phyloP scores from a whole-genome alignment of 2,113 vertebrate genomes.

The Anolis sagrei region DNA sequence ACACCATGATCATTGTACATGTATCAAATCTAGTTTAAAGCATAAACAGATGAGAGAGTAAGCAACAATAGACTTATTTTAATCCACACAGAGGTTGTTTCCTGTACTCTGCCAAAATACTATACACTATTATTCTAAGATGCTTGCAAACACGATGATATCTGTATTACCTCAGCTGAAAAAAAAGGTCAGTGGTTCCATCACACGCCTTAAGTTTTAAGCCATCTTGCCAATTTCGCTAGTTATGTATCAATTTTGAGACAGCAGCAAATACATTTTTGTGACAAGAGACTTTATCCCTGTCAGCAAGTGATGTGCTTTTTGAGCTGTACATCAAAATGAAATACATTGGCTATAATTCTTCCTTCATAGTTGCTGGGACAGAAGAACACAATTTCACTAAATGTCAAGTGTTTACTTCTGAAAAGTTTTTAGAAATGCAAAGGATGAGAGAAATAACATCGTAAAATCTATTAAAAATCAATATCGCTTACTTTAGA shows the following conservation, averaged over 20 bases:
- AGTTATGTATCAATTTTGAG: conserved; percentile 79
- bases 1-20: rapidly evolving
- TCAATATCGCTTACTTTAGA: conserved; percentile 17
- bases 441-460: conserved; percentile 39
- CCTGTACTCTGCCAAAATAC: conserved; percentile 2
- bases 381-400: conserved; percentile 76
- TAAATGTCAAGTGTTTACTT: conserved; percentile 80
- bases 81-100: background rate
- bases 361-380: conserved; percentile 52
- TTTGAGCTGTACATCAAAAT: conserved; percentile 75
- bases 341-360: conserved; percentile 76
- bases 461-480: conserved; percentile 22
- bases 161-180: conserved; percentile 65
- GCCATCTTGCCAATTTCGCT: conserved; percentile 68
- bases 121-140: conserved; percentile 34
- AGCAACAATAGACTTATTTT: conserved; percentile 21
- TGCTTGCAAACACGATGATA: conserved; percentile 58
- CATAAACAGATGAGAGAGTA: conserved; percentile 8
- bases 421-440: conserved; percentile 36
- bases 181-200: conserved; percentile 80
- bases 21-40: conserved; percentile 1
- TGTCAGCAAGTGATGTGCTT: conserved; percentile 69
- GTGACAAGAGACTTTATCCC: conserved; percentile 85
- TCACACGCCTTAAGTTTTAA: conserved; percentile 71
- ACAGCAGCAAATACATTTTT: conserved; percentile 75